phyloP scores from a whole-genome alignment of 2,888 invertebrate species.

The Seira sanloemensis region DNA sequence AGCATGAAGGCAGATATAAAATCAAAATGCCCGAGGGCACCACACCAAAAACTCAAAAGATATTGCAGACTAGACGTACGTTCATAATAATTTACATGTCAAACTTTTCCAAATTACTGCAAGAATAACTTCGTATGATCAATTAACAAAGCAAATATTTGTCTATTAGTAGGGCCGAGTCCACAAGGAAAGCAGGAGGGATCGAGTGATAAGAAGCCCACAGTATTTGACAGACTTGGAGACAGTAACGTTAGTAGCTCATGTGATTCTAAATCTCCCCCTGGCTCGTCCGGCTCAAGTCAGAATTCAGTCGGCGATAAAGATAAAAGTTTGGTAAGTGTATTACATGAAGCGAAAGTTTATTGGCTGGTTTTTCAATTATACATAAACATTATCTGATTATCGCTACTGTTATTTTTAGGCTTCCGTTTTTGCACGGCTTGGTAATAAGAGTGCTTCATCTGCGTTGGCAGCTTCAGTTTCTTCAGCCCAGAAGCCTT shows the following conservation, averaged over 20 bases:
- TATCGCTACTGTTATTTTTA: constrained; percentile 21
- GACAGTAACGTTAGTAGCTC: constrained; percentile 73
- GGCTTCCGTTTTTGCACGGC: constrained; percentile 67
- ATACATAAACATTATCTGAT: neutral
- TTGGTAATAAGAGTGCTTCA: constrained; percentile 56
- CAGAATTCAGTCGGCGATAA: neutral
- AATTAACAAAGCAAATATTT: neutral
- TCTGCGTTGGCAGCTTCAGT: neutral
- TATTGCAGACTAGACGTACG: constrained; percentile 55
- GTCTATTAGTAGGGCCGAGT: constrained; percentile 60
- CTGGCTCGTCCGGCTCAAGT: constrained; percentile 11
- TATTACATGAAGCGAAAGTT: too few species aligned
- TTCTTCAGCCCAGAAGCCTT: constrained; percentile 10
- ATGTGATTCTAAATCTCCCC: constrained; percentile 29
- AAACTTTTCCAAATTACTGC: too few species aligned
- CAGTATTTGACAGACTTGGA: constrained; percentile 78
- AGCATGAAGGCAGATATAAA: constrained; percentile 78
- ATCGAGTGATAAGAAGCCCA: constrained; percentile 75
- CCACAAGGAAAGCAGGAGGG: constrained; percentile 20
- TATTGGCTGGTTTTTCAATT: too few species aligned
- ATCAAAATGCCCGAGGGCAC: constrained; percentile 77
- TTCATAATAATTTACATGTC: neutral
- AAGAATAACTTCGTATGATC: too few species aligned
- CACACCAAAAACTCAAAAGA: constrained; percentile 76
- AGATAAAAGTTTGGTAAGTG: too few species aligned